These are phyloP conservation scores for Channa striata DNA, from an alignment of 2,797 vertebrate species.

Conservation along the genomic window DNA sequence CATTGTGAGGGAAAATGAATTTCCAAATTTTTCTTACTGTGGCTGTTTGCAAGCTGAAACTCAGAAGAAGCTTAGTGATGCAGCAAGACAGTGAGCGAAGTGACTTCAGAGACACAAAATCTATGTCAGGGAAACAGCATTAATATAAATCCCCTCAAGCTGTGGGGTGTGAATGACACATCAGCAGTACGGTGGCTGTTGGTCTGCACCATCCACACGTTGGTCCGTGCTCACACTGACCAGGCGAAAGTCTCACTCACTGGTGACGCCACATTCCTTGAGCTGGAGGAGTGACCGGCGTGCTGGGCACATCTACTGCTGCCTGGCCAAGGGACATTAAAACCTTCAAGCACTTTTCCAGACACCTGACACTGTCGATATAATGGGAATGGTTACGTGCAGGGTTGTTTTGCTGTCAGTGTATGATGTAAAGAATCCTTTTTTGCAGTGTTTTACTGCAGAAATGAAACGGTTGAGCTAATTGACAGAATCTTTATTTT, in stretches of 20 bases:
- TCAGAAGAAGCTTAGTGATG: too few relatives aligned
- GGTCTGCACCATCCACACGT: background rate
- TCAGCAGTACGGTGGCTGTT: background rate
- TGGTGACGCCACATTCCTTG: slow-evolving; percentile 61
- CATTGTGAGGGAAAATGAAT: too few relatives aligned
- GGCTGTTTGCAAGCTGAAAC: too few relatives aligned
- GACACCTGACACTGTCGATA: slow-evolving; percentile 55
- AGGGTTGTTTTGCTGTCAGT: too few relatives aligned
- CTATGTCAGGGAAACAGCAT: slow-evolving; percentile 2
- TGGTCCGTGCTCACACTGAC: slow-evolving; percentile 32
- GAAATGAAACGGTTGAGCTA: too few relatives aligned
- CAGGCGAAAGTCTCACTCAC: slow-evolving; percentile 46
- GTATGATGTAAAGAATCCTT: too few relatives aligned
- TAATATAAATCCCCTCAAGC: background rate
- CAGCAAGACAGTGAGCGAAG: too few relatives aligned
- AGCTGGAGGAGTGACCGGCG: slow-evolving; percentile 47
- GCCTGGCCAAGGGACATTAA: slow-evolving; percentile 30
- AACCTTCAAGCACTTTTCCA: slow-evolving; percentile 50
- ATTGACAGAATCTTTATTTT: too few relatives aligned
- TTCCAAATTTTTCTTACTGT: too few relatives aligned
- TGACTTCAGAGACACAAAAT: too few relatives aligned
- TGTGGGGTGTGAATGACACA: slow-evolving; percentile 19
- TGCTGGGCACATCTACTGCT: background rate
- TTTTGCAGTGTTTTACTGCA: too few relatives aligned
- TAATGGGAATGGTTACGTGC: background rate